These are phyloP conservation scores for Myrmecobius fasciatus DNA, from an alignment of 2,113 vertebrate species.

Conservation along the genomic window DNA sequence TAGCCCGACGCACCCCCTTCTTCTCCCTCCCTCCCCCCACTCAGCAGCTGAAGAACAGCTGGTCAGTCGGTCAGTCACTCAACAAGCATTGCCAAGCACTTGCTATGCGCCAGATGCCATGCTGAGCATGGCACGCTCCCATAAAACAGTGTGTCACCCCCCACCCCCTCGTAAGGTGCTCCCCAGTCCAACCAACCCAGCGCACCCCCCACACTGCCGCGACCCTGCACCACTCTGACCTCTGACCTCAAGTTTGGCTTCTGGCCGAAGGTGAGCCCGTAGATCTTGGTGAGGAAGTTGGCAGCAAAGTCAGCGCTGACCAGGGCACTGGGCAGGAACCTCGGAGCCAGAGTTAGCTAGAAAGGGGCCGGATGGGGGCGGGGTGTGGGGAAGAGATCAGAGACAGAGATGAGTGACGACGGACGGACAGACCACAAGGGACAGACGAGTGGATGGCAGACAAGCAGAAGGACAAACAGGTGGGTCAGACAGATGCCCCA, in stretches of 20 bases:
- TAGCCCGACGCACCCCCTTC: neutral
- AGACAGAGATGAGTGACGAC: neutral
- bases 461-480: neutral
- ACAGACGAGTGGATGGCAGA: neutral
- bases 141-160: neutral
- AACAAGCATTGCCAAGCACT: neutral
- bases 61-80: neutral
- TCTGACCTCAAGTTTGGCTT: slow-evolving; percentile 94
- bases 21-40: neutral
- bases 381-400: neutral
- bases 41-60: neutral
- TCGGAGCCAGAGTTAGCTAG: slow-evolving; percentile 94
- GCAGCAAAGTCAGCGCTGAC: slow-evolving; percentile 97
- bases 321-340: slow-evolving; percentile 91
- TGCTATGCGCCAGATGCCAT: neutral
- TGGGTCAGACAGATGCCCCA: neutral
- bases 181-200: slow-evolving; percentile 50
- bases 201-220: slow-evolving; percentile 7
- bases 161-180: neutral
- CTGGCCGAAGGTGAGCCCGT: slow-evolving; percentile 95
- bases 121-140: neutral
- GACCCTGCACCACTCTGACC: slow-evolving; percentile 55
- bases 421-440: neutral
- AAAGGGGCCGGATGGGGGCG: slow-evolving; percentile 63
- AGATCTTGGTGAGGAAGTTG: slow-evolving; percentile 96